Conservation (phyloP, 2,797 vertebrate species). For the Tolypeutes matacus region DNA sequence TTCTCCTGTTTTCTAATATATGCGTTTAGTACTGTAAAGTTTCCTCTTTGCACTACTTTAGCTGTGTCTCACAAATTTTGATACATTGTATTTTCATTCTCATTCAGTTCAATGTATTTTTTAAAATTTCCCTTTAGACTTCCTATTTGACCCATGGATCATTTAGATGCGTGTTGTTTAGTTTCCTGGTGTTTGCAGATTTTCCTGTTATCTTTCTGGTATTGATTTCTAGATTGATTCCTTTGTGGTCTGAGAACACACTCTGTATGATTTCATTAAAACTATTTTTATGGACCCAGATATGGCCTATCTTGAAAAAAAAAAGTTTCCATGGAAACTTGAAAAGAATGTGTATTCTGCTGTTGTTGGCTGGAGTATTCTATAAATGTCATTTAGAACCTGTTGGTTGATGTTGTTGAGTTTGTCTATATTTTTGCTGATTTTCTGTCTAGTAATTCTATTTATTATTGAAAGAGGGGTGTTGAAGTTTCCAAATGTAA, state of each 20-base stretch:
- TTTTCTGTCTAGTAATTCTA: constrained; percentile 2
- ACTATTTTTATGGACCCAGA: not conserved
- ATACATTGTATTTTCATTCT: constrained; percentile 50
- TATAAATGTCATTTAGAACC: constrained; percentile 35
- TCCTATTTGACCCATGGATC: not conserved
- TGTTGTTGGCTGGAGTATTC: not conserved
- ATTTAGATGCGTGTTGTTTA: constrained; percentile 35
- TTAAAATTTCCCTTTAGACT: not conserved
- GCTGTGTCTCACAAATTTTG: constrained; percentile 29
- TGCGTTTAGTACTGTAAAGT: not conserved
- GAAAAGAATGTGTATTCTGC: not conserved
- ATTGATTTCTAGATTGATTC: constrained; percentile 11
- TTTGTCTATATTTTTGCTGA: not conserved
- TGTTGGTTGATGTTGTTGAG: not conserved
- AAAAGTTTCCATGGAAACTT: not conserved
- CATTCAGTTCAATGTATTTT: not conserved
- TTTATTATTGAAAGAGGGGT: not conserved
- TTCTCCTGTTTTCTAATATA: constrained; percentile 9
- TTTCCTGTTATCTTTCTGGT: constrained; percentile 38
- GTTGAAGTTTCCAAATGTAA: constrained; percentile 2
- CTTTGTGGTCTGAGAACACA: not conserved
- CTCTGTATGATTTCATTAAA: not conserved
- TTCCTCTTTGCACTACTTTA: not conserved
- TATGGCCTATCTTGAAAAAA: not conserved
- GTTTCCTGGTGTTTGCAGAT: constrained; percentile 39